phyloP scores from a whole-genome alignment of 2,888 invertebrate species.

The Mimachlamys varia region DNA sequence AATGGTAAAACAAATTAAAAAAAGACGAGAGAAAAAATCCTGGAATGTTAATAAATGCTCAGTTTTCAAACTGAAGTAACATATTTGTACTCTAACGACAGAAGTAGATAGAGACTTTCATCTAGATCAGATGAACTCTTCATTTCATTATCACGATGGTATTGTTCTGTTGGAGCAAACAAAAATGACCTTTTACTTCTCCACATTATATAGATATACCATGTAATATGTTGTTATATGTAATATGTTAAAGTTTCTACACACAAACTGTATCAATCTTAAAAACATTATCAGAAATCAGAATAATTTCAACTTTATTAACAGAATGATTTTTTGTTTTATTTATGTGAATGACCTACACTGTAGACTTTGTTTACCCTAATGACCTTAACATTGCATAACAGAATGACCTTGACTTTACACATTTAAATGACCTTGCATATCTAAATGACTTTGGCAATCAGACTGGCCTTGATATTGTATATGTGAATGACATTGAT shows the following conservation, averaged over 20 bases:
- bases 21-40: not conserved
- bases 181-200: too few relatives aligned
- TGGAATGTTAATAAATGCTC: not conserved
- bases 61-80: constrained; percentile 9
- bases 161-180: too few relatives aligned
- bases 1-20: constrained; percentile 29
- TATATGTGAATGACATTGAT: too few relatives aligned
- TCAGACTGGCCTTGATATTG: not conserved
- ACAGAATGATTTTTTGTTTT: not conserved
- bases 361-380: too few relatives aligned
- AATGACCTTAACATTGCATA: not conserved
- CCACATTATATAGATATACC: too few relatives aligned
- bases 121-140: not conserved
- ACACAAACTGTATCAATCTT: too few relatives aligned
- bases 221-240: too few relatives aligned
- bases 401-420: not conserved
- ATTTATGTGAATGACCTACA: not conserved
- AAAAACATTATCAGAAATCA: not conserved
- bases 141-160: not conserved
- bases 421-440: not conserved
- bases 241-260: too few relatives aligned
- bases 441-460: not conserved
- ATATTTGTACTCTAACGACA: not conserved
- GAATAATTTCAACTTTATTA: not conserved
- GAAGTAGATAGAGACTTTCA: not conserved